phyloP scores from a whole-genome alignment of 2,113 vertebrate genomes.

The Salvelinus fontinalis region DNA sequence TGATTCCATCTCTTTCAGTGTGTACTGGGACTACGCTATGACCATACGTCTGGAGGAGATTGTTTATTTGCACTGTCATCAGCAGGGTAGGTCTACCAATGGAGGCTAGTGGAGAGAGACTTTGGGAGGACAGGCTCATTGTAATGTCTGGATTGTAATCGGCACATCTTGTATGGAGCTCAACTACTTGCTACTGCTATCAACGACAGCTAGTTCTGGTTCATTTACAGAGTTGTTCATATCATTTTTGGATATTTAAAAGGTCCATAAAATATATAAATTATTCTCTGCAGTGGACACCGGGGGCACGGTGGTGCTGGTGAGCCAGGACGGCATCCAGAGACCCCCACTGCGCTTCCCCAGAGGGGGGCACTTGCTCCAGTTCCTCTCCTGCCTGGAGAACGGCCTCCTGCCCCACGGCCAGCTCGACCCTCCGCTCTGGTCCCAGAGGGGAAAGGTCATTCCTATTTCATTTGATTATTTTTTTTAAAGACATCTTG shows the following conservation, averaged over 20 bases:
- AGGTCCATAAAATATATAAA: conserved; percentile 2
- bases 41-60: conserved; percentile 95
- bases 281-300: conserved; percentile 84
- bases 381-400: conserved; percentile 97
- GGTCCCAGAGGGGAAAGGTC: conserved; percentile 98
- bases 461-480: conserved; percentile 21
- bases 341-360: conserved; percentile 92
- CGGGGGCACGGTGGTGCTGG: conserved; percentile 92
- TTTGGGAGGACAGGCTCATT: too few species aligned
- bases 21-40: conserved; percentile 99
- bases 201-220: too few species aligned
- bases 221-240: too few species aligned
- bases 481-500: not conserved
- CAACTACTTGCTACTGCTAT: too few species aligned
- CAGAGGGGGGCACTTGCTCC: conserved; percentile 91
- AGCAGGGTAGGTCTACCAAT: conserved; percentile 81
- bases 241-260: not conserved
- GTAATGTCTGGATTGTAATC: too few species aligned
- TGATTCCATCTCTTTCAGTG: conserved; percentile 69
- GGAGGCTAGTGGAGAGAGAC: too few species aligned
- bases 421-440: conserved; percentile 95
- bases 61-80: conserved; percentile 96
- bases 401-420: conserved; percentile 95
- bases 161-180: too few species aligned
- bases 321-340: conserved; percentile 98